These are phyloP conservation scores for Drosophila persimilis DNA, from an alignment of 1,140 invertebrate genomes.

Conservation along the genomic window DNA sequence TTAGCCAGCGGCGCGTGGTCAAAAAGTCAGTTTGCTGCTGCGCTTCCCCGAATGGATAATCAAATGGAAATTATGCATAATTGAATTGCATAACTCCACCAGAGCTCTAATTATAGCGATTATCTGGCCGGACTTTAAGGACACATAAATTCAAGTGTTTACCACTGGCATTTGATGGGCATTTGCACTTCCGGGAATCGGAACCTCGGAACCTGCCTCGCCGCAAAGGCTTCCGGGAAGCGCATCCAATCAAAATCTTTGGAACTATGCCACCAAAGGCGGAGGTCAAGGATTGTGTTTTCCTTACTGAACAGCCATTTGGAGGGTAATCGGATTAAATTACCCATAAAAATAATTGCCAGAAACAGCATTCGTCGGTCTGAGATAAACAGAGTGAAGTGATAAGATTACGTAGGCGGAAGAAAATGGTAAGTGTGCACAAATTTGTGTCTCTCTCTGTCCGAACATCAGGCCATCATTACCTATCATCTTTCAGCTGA, in stretches of 20 bases:
- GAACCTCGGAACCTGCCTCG: background rate
- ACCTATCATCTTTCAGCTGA: background rate
- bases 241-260: background rate
- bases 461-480: constrained; percentile 24
- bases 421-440: constrained; percentile 23
- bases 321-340: too few species aligned
- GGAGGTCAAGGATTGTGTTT: too few species aligned
- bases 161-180: background rate
- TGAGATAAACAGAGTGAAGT: too few species aligned
- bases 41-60: constrained; percentile 41
- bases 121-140: constrained; percentile 15
- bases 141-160: constrained; percentile 12
- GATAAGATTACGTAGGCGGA: too few species aligned
- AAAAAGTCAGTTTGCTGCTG: constrained; percentile 14
- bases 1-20: constrained; percentile 47
- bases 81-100: constrained; percentile 36
- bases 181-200: constrained; percentile 18
- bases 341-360: too few species aligned
- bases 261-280: background rate
- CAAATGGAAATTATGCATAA: constrained; percentile 54
- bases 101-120: background rate
- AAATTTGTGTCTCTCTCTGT: constrained; percentile 11
- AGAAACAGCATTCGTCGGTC: too few species aligned
- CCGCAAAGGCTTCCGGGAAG: constrained; percentile 17
- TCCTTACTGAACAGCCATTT: too few species aligned